Evolutionary conservation across 2,888 invertebrate species (phyloP), one percentile per base, ranked within the genome.

Genomic region (Caenorhabditis sinica): DNA sequence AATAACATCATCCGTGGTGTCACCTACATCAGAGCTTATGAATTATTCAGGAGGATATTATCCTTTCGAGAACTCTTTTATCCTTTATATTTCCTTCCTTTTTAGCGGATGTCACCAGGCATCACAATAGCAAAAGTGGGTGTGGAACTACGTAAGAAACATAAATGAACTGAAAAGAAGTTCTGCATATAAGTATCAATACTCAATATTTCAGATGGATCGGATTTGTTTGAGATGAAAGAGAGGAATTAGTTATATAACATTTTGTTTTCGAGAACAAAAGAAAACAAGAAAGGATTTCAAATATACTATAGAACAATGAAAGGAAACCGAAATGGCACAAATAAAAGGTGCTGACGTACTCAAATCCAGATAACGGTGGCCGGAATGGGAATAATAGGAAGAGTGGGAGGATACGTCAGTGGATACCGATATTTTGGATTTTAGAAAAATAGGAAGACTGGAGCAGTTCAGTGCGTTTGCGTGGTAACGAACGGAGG

Each of bases 21-120:
- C 28, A 68, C 68, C 68, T 68, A 68, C 68, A 68, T 53, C 68
- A 68, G 23, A 53, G 13, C 68, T 33, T 3, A 51, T 68, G 36
- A 51, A 68, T 68, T 23, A 68, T 68, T 68, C 68, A 68, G 17
- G 30, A 13, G 17, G 45, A 49, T 20, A 20, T 63, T 40, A 40
- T 25, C 15, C 43, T 20, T 20, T 8, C 3, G 36, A 66, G 49
- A 56, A 33, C 33, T 33, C 68, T 53, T 30, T 68, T 68, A 51
- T 51, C 23, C n/a, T 33, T 53, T 53, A 53, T 68, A 68, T 45
- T 51, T 49, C 20, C 15, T 68, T 51, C 3, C 17, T 40, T 49
- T 40, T 20, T 2, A 17, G n/a, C 20, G 28, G 5, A 30, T 66
- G 43, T 25, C 33, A 33, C 33, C 33, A 40, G 49, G 2, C 9